phyloP scores from a whole-genome alignment of 2,888 invertebrate genomes.

The Dryocosmus kuriphilus region DNA sequence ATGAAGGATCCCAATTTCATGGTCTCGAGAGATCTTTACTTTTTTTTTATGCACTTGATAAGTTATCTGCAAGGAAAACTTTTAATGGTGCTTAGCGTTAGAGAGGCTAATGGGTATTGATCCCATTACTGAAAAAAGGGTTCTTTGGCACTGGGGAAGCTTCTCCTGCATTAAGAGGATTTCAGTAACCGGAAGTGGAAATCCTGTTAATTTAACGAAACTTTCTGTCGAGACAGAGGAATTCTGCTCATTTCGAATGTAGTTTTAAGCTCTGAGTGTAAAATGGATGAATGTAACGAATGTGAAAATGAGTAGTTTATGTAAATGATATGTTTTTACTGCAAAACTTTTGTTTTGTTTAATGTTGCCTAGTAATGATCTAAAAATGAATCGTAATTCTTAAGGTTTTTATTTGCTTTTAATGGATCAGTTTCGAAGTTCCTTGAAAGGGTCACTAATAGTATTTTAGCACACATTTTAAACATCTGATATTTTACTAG shows the following conservation, averaged over 20 bases:
- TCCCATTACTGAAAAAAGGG: not conserved
- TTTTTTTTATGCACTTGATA: not conserved
- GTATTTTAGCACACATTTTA: not conserved
- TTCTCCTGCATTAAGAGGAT: conserved; percentile 21
- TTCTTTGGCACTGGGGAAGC: not conserved
- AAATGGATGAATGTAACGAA: not conserved
- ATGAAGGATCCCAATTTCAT: conserved; percentile 21
- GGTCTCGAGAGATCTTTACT: not conserved
- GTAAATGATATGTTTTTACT: not conserved
- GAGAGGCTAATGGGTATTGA: conserved; percentile 2
- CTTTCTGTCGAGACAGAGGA: conserved; percentile 4
- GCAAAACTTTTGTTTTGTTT: not conserved
- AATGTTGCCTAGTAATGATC: not conserved
- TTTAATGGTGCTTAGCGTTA: not conserved
- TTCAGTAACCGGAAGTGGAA: conserved; percentile 12
- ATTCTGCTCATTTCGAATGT: not conserved
- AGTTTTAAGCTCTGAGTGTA: not conserved
- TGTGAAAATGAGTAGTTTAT: not conserved
- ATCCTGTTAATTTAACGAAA: conserved; percentile 21
- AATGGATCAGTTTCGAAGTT: not conserved
- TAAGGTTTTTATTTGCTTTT: not conserved
- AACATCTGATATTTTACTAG: not conserved
- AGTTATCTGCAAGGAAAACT: not conserved
- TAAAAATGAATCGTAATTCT: not conserved
- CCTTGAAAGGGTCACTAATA: not conserved